phyloP scores from a whole-genome alignment of 2,888 invertebrate genomes.

The Machimus atricapillus region DNA sequence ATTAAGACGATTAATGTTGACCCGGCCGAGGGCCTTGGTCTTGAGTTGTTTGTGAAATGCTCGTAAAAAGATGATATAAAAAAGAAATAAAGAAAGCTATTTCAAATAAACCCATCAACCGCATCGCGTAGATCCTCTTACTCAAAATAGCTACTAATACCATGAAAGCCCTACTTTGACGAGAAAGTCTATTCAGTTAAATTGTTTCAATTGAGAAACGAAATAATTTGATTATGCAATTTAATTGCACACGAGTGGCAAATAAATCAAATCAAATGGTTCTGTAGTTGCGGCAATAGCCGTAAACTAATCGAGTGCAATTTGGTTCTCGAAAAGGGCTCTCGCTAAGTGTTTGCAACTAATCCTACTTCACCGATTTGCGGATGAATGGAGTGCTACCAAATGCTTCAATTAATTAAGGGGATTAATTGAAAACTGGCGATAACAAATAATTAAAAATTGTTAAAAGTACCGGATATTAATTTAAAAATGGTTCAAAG shows the following conservation, averaged over 20 bases:
- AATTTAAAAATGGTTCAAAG: background rate
- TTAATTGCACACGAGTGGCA: background rate
- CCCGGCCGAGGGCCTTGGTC: background rate
- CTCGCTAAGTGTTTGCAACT: background rate
- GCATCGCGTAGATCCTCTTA: background rate
- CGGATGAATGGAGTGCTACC: background rate
- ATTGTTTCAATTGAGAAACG: background rate
- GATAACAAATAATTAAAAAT: background rate
- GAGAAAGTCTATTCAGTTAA: background rate
- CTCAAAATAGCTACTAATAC: background rate
- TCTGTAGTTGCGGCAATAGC: background rate
- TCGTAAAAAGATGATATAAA: background rate
- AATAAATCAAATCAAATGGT: background rate
- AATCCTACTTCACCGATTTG: background rate
- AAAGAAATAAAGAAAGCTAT: background rate
- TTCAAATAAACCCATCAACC: background rate
- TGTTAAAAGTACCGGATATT: background rate
- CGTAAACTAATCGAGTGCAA: background rate
- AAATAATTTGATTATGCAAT: background rate
- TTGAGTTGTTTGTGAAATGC: background rate
- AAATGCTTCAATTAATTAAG: background rate
- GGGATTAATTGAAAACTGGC: background rate
- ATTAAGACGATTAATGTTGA: background rate
- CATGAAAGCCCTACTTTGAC: background rate
- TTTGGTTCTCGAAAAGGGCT: background rate